A percentile compares a stretch with the other conserved stretches of the same genome.
Conservation (phyloP, 2,113 vertebrate species). For the Carollia perspicillata region DNA sequence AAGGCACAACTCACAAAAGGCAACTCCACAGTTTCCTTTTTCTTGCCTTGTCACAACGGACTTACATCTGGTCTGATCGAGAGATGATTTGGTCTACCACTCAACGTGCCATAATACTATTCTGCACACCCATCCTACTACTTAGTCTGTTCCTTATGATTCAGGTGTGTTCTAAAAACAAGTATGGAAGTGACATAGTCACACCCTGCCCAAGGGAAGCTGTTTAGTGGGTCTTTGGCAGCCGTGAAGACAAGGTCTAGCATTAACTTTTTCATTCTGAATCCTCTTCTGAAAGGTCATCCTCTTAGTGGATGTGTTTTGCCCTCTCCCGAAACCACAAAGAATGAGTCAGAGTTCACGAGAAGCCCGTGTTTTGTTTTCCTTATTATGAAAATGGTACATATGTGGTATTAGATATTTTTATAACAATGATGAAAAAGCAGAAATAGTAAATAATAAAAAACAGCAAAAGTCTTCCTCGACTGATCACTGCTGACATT, state of each 20-base stretch:
- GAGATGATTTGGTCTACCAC: background rate
- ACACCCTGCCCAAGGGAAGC: background rate
- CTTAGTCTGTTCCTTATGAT: background rate
- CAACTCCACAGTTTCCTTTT: background rate
- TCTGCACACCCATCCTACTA: background rate
- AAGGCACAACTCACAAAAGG: background rate
- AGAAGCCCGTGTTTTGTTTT: background rate
- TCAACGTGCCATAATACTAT: background rate
- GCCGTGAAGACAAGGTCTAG: background rate
- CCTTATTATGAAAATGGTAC: background rate
- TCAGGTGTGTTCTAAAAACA: background rate
- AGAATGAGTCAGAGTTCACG: background rate
- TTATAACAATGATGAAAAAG: background rate
- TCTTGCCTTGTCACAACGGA: background rate
- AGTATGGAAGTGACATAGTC: background rate
- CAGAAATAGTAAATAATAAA: background rate
- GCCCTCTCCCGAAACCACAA: background rate
- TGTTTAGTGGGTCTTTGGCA: background rate
- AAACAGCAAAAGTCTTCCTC: background rate
- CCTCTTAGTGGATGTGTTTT: background rate
- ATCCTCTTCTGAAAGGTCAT: background rate
- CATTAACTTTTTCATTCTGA: background rate
- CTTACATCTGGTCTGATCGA: background rate
- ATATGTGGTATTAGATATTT: background rate
- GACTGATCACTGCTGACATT: conserved; percentile 4